phyloP scores from a whole-genome alignment of 2,113 vertebrate species.

The Hylia prasina region DNA sequence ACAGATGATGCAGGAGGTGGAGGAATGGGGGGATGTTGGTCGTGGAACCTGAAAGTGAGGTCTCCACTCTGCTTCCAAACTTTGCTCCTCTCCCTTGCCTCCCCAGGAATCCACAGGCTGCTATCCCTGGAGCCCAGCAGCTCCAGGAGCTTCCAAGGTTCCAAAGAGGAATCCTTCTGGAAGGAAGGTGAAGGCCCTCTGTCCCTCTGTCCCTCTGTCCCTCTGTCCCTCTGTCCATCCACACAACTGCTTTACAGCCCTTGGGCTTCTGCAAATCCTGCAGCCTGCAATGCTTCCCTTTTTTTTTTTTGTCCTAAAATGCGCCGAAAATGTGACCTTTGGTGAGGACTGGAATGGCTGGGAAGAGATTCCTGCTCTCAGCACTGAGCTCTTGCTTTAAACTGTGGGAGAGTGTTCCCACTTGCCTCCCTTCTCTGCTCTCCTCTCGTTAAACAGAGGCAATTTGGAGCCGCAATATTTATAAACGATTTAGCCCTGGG shows the following conservation, averaged over 20 bases:
- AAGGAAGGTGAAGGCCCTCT: not conserved
- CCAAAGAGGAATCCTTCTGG: not conserved
- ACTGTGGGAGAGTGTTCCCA: not conserved
- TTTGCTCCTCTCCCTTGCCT: not conserved
- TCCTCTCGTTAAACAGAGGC: not conserved
- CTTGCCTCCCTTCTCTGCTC: not conserved
- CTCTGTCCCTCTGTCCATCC: not conserved
- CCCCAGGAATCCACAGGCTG: not conserved
- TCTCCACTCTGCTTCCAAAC: not conserved
- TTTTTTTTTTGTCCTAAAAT: not conserved
- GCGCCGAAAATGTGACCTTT: not conserved
- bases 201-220: rapidly evolving
- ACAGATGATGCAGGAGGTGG: not conserved
- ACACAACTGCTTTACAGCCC: not conserved
- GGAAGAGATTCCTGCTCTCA: not conserved
- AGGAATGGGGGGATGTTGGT: not conserved
- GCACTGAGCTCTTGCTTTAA: not conserved
- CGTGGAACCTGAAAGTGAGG: not conserved
- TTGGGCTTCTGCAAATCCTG: not conserved
- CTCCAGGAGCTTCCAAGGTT: not conserved
- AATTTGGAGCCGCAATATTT: not conserved
- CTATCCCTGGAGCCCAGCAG: not conserved
- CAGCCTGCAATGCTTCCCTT: not conserved
- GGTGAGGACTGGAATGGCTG: not conserved
- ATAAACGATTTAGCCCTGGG: not conserved